phyloP scores from a whole-genome alignment of 2,888 invertebrate species.

The Idaea biselata region DNA sequence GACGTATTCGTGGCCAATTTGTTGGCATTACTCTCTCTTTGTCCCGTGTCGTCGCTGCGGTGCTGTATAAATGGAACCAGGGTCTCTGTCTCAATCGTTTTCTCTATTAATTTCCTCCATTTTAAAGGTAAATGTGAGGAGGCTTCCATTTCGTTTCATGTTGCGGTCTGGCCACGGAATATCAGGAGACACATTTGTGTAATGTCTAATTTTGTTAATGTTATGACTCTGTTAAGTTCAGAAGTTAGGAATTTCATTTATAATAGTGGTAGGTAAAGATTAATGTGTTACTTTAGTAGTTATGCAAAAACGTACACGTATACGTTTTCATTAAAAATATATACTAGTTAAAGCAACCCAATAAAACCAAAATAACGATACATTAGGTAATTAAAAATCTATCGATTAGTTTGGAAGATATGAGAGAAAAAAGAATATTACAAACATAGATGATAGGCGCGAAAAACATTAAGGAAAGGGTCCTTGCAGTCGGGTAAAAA shows the following conservation, averaged over 20 bases:
- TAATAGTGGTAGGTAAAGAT: background rate
- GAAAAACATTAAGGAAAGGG: no score
- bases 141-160: background rate
- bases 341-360: no score
- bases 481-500: no score
- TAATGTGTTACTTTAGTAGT: background rate
- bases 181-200: background rate
- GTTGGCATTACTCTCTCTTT: conserved; percentile 6
- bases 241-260: background rate
- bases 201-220: background rate
- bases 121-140: background rate
- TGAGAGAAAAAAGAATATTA: no score
- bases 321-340: no score
- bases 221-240: background rate
- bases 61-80: conserved; percentile 3
- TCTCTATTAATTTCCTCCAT: background rate
- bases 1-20: conserved; percentile 4
- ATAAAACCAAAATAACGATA: no score
- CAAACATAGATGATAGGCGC: no score
- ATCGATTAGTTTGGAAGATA: no score
- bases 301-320: background rate
- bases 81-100: conserved; percentile 6
- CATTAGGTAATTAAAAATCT: no score
- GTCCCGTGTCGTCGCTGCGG: conserved; percentile 4
- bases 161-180: background rate